Base-by-base conservation (phyloP, 2,797 vertebrate genomes). In the Anas bahamensis region DNA sequence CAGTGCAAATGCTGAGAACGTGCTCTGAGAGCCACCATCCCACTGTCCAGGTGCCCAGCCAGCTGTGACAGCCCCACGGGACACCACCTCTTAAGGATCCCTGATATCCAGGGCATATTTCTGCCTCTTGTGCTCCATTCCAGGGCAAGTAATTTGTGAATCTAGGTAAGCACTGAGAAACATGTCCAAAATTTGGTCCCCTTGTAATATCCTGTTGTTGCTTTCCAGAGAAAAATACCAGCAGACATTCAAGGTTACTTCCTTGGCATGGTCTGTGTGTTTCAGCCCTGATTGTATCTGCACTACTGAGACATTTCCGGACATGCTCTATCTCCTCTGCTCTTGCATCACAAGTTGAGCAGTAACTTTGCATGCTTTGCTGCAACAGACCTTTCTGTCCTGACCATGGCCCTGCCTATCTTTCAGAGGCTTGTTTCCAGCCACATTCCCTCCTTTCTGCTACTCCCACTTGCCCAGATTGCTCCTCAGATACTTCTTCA, bases 191-290 rank as follows among this genome's bases (percentile, higher is more conserved):
- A 73, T 92, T 93, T 74, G 89, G 89, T 79, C 90, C 80, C 71
- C 88, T 72, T 75, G 86, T 92, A 90, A 95, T 86, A 95, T 91
- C 92, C 93, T 96, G 92, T 95, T 95, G 95, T 91, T 95, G 44
- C 93, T 95, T 93, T 93, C 84, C 90, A 87, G 76, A 92, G 92
- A 83, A 89, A 89, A 95, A 96, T 91, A 95, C 93, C 90, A 95
- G 92, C 87, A 89, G 90, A 94, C 65, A 79, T 86, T 76, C 96
- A 95, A 97, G 94, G 95, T 93, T 94, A 96, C 85, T 94, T 95
- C 92, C 94, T 94, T 94, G 90, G 92, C 94, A 68, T 86, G 83
- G 48, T 89, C 83, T 68, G 41, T 56, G 56, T 92, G 90, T 86
- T 96, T 88, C 83, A 84, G 87, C 17, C 68, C 68, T 15, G 94